Percentiles rank a stretch among this genome's conserved stretches.
Conservation (phyloP, 2,113 vertebrate species). For the Pao palembangensis region DNA sequence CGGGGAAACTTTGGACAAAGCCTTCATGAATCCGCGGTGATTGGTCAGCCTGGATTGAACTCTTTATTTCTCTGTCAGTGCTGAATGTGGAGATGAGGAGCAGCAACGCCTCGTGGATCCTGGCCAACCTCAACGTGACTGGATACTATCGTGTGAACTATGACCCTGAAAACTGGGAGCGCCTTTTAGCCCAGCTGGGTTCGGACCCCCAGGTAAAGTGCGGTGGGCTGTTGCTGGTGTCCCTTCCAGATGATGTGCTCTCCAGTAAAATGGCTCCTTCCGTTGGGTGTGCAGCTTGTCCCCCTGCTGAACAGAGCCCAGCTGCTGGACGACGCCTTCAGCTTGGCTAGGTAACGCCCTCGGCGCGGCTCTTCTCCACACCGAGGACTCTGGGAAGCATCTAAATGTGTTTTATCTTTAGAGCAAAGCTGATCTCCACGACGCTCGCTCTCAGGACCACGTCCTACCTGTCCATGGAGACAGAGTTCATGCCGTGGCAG, state of each 20-base stretch:
- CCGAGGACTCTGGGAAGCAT: background rate
- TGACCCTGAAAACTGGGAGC: constrained; percentile 81
- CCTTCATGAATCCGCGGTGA: too few relatives aligned
- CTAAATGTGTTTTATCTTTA: constrained; percentile 35
- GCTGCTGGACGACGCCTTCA: constrained; percentile 85
- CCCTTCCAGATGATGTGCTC: background rate
- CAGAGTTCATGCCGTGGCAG: constrained; percentile 84
- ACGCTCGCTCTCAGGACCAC: constrained; percentile 81
- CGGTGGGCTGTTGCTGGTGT: background rate
- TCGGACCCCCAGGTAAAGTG: constrained; percentile 39
- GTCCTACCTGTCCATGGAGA: constrained; percentile 74
- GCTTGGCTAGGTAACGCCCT: constrained; percentile 82
- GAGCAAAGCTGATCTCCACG: constrained; percentile 69
- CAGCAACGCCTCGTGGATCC: constrained; percentile 66
- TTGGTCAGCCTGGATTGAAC: too few relatives aligned
- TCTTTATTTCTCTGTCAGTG: constrained; percentile 32
- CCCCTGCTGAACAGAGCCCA: constrained; percentile 87
- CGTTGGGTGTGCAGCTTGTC: constrained; percentile 66
- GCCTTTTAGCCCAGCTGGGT: constrained; percentile 70
- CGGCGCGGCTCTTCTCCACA: background rate
- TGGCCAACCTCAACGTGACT: constrained; percentile 81
- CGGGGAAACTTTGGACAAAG: background rate
- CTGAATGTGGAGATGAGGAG: constrained; percentile 1
- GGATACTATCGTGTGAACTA: constrained; percentile 93
- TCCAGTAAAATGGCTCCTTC: background rate